Percentiles rank a stretch among this genome's conserved stretches.
Conservation (phyloP, 2,797 vertebrate genomes). For the Melanotaenia boesemani region DNA sequence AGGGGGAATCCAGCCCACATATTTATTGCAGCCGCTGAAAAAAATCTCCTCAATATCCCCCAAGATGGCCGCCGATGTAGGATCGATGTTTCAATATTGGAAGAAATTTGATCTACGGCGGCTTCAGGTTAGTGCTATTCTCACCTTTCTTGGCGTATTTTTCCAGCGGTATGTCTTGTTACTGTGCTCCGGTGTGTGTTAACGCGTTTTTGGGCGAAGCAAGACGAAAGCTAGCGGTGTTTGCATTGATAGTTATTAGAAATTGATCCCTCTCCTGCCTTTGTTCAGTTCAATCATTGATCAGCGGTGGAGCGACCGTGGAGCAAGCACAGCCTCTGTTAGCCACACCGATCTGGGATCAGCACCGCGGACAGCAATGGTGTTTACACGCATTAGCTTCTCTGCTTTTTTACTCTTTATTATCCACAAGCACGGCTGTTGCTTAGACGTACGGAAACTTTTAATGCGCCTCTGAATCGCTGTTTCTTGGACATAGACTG, state of each 20-base stretch:
- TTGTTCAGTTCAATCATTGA: slow-evolving; percentile 98
- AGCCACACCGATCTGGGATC: slow-evolving; percentile 79
- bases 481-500: slow-evolving; percentile 66
- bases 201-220: slow-evolving; percentile 38
- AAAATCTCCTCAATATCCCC: slow-evolving; percentile 91
- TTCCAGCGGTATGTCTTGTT: slow-evolving; percentile 36
- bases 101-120: slow-evolving; percentile 96
- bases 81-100: slow-evolving; percentile 98
- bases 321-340: slow-evolving; percentile 75
- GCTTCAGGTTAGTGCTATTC: slow-evolving; percentile 92
- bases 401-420: slow-evolving; percentile 25
- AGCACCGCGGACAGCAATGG: slow-evolving; percentile 81
- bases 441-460: slow-evolving; percentile 79
- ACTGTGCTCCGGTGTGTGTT: slow-evolving; percentile 30
- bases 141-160: slow-evolving; percentile 69
- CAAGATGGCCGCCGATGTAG: slow-evolving; percentile 99
- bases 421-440: slow-evolving; percentile 25
- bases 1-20: slow-evolving; percentile 92
- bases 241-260: slow-evolving; percentile 94
- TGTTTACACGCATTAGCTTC: slow-evolving; percentile 35
- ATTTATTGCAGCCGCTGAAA: slow-evolving; percentile 92
- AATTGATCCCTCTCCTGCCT: slow-evolving; percentile 95
- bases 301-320: slow-evolving; percentile 85
- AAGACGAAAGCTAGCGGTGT: slow-evolving; percentile 61
- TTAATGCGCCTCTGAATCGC: slow-evolving; percentile 74